These are phyloP conservation scores for Microvelia longipes DNA, from an alignment of 1,140 invertebrate genomes.

Conservation along the genomic window DNA sequence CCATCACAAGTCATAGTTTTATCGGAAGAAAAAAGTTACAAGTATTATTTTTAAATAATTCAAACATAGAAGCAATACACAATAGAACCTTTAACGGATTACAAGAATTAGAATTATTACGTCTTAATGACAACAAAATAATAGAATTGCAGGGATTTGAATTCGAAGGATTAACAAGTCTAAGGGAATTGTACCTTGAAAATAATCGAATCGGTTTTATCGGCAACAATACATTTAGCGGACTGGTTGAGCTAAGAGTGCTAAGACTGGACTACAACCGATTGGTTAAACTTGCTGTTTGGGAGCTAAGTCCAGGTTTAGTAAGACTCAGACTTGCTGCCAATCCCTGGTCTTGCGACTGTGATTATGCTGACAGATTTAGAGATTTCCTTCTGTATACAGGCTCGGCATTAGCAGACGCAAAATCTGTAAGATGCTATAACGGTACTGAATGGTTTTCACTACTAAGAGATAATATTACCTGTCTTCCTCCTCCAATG, in stretches of 20 bases:
- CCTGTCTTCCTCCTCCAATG: constrained; percentile 22
- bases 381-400: constrained; percentile 56
- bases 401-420: constrained; percentile 44
- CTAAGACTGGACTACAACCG: constrained; percentile 63
- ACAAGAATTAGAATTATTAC: constrained; percentile 59
- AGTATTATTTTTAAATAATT: constrained; percentile 67
- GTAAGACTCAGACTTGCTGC: constrained; percentile 50
- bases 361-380: constrained; percentile 61
- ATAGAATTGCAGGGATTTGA: constrained; percentile 63
- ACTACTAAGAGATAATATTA: constrained; percentile 28
- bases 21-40: constrained; percentile 74
- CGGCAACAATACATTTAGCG: constrained; percentile 59
- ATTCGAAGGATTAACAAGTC: constrained; percentile 51
- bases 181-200: constrained; percentile 47
- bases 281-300: constrained; percentile 54
- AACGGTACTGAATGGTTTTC: constrained; percentile 44
- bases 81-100: constrained; percentile 82
- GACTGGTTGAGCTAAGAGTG: constrained; percentile 49
- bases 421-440: constrained; percentile 41
- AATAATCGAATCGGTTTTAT: constrained; percentile 52
- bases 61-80: constrained; percentile 68
- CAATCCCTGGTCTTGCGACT: constrained; percentile 80
- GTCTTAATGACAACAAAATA: constrained; percentile 65
- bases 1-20: constrained; percentile 68
- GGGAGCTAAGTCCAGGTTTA: constrained; percentile 50